Conservation (phyloP, 2,888 invertebrate species). For the Nasonovia ribisnigri region DNA sequence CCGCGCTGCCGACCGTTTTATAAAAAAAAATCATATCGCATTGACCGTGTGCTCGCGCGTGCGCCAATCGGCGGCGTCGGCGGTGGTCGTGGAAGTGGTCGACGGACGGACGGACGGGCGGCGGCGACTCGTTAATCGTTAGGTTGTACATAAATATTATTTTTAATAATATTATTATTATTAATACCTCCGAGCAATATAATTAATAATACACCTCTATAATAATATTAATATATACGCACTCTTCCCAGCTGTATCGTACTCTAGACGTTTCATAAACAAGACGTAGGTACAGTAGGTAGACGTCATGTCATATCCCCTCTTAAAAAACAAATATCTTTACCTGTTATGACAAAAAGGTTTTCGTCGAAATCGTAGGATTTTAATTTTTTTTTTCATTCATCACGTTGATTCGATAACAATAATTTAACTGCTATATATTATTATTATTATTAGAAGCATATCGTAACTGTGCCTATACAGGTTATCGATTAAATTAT, state of each 20-base stretch:
- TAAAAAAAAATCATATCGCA: constrained; percentile 25
- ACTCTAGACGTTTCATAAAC: too few relatives aligned
- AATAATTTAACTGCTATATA: too few relatives aligned
- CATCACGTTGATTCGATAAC: background rate
- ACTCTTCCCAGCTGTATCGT: too few relatives aligned
- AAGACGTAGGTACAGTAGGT: too few relatives aligned
- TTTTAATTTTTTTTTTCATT: too few relatives aligned
- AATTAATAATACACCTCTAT: background rate
- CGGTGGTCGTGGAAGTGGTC: background rate
- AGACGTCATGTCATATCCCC: background rate
- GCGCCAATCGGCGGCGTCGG: background rate
- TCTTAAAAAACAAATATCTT: too few relatives aligned
- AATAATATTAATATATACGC: too few relatives aligned
- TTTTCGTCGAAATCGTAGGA: background rate
- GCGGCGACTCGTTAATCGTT: background rate
- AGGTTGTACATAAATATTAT: background rate
- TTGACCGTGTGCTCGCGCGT: constrained; percentile 54
- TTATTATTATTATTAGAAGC: too few relatives aligned
- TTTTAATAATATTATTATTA: background rate
- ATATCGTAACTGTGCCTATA: too few relatives aligned
- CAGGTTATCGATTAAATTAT: too few relatives aligned
- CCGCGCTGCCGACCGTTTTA: constrained; percentile 47
- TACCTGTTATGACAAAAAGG: too few relatives aligned
- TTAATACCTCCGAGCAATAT: background rate
- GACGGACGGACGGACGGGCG: background rate